Evolutionary conservation across 2,113 vertebrate species (phyloP).

Genomic region (Arothron firmamentum): DNA sequence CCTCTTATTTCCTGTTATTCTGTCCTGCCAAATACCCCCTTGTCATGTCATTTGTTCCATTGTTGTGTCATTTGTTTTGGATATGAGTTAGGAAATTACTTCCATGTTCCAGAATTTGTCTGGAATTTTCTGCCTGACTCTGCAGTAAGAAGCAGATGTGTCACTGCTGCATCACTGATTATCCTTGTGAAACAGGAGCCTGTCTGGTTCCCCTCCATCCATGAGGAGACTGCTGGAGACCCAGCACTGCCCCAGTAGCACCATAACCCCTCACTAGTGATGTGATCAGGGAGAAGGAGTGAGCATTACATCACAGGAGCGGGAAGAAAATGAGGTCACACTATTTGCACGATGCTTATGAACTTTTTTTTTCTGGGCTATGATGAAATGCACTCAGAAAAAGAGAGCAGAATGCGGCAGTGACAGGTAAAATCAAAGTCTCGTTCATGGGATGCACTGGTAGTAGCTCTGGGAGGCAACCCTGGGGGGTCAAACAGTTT

Average conservation of each 20-base stretch:
- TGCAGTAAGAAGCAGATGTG: slow-evolving; percentile 19
- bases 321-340: slow-evolving; percentile 50
- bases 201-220: slow-evolving; percentile 29
- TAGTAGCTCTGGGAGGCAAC: slow-evolving; percentile 41
- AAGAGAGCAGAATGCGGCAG: slow-evolving; percentile 29
- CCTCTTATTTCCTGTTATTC: too few species aligned
- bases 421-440: slow-evolving; percentile 38
- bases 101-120: too few species aligned
- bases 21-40: too few species aligned
- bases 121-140: too few species aligned
- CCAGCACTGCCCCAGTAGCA: slow-evolving; percentile 15
- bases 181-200: slow-evolving; percentile 23
- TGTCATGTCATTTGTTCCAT: too few species aligned
- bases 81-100: too few species aligned
- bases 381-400: slow-evolving; percentile 46
- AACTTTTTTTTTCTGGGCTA: slow-evolving; percentile 21
- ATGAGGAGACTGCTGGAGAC: not conserved
- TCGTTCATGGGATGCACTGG: slow-evolving; percentile 19
- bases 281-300: not conserved
- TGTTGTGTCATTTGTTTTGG: too few species aligned
- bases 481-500: slow-evolving; percentile 27
- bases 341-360: slow-evolving; percentile 20
- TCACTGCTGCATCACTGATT: slow-evolving; percentile 39
- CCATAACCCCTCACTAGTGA: slow-evolving; percentile 17
- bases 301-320: slow-evolving; percentile 44